These are phyloP conservation scores for Lasioglossum vierecki DNA, from an alignment of 2,888 invertebrate species.

Conservation along the genomic window DNA sequence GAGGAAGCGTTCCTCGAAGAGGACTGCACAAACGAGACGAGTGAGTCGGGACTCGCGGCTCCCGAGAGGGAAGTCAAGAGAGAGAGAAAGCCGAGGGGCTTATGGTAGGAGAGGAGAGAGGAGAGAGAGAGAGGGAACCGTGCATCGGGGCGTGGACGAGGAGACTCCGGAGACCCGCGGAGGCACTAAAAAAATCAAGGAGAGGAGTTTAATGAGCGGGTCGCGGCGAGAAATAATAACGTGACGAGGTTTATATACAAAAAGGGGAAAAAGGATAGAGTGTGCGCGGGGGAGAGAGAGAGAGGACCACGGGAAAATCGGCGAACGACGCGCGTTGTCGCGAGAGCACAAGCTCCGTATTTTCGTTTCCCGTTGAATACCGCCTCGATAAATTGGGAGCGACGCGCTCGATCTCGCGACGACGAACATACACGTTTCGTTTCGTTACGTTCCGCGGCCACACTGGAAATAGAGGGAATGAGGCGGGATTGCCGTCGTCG, in stretches of 20 bases:
- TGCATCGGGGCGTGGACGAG: conserved; percentile 74
- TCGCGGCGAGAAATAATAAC: conserved; percentile 66
- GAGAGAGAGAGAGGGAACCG: conserved; percentile 31
- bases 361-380: conserved; percentile 50
- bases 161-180: conserved; percentile 48
- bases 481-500: conserved; percentile 35
- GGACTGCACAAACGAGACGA: conserved; percentile 50
- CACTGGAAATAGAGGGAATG: conserved; percentile 37
- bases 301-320: conserved; percentile 19
- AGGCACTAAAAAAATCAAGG: conserved; percentile 58
- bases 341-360: conserved; percentile 36
- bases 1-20: conserved; percentile 59
- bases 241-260: conserved; percentile 60
- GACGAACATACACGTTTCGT: conserved; percentile 30
- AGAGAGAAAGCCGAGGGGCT: conserved; percentile 17
- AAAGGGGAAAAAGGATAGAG: conserved; percentile 11
- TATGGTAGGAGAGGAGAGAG: not conserved
- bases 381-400: conserved; percentile 53
- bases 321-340: conserved; percentile 30
- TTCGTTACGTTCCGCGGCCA: conserved; percentile 14
- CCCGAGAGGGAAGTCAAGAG: conserved; percentile 37
- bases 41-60: conserved; percentile 30
- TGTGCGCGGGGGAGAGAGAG: not conserved
- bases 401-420: conserved; percentile 9
- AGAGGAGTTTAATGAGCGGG: conserved; percentile 68